Evolutionary conservation across 2,888 invertebrate genomes (phyloP), one percentile per base, ranked within the genome.

Genomic region (Lacanobia wlatinum): DNA sequence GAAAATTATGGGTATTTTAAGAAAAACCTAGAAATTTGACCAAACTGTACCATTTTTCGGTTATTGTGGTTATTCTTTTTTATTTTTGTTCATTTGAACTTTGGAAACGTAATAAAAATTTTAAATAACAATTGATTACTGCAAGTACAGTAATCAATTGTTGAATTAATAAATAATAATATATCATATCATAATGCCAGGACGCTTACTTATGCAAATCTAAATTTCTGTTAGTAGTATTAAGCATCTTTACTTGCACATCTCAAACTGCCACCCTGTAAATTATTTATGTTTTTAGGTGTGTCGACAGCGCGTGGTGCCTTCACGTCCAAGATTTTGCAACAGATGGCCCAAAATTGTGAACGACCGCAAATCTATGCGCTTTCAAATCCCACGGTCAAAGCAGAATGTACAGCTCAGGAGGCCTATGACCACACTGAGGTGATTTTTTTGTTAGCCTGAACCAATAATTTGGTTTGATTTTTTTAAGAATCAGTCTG

Each of bases 381-480:
- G 14, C 96, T 99, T 64, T 99, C 99, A 85, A 99, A 99, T 96
- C 99, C 99, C 6, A 99, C 99, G 0, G 97, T 97, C 89, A 98
- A 98, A 96, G 99, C 99, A 0, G 99, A 99, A 93, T 99, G 99
- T 92, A 99, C 99, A 0, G 98, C 99, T 7, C 98, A 99, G 88
- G 97, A 98, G 86, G 99, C 99, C 1, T 99, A 98, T 91, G 97
- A 96, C 4, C 90, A 97, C 87, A 99, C 99, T 2, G 97, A 99
- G 88, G 98, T 98, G 94, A 18, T 14, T 7, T 40, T 40, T 40
- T 40, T 40, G 8, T 6, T 9, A 40, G 40, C 6, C 34, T 34
- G 34, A 34, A 10, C 40, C 6, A 8, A 40, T 10, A 40, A 40
- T 10, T 40, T 40, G 40, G 10, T 40, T 10, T 10, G 10, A 40